A percentile compares a stretch with the other conserved stretches of the same genome.
These are phyloP conservation scores for Pseudoips prasinana DNA, from an alignment of 2,888 invertebrate species.

Conservation along the genomic window DNA sequence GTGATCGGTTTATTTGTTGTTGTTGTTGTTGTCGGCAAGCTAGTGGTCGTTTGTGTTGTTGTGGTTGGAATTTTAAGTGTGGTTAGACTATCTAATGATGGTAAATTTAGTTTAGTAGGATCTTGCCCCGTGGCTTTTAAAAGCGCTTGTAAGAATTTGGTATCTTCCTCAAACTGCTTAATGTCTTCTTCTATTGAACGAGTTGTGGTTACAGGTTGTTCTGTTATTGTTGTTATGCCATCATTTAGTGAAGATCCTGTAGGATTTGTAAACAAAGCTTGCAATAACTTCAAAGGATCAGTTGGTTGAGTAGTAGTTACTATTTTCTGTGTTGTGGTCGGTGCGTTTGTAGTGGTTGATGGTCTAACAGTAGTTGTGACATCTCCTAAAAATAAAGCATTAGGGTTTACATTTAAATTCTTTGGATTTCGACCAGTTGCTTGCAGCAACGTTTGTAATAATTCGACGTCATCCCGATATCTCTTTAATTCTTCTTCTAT, in stretches of 20 bases:
- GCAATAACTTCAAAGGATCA: conserved; percentile 55
- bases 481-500: conserved; percentile 51
- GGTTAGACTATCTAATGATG: conserved; percentile 50
- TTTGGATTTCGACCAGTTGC: conserved; percentile 66
- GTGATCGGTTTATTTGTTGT: conserved; percentile 34
- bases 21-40: conserved; percentile 31
- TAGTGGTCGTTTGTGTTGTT: conserved; percentile 33
- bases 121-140: conserved; percentile 71
- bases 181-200: conserved; percentile 72
- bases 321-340: conserved; percentile 33
- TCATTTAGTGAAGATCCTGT: conserved; percentile 37
- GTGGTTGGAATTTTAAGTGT: conserved; percentile 39
- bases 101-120: conserved; percentile 62
- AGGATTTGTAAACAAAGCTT: conserved; percentile 55
- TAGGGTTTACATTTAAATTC: conserved; percentile 43
- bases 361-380: conserved; percentile 33
- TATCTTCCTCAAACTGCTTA: conserved; percentile 72
- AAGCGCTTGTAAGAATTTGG: conserved; percentile 67
- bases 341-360: conserved; percentile 19
- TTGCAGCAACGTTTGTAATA: conserved; percentile 49
- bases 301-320: conserved; percentile 30
- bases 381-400: conserved; percentile 31
- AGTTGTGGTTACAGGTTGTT: conserved; percentile 48
- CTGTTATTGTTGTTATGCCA: conserved; percentile 30
- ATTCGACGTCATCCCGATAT: conserved; percentile 55